phyloP scores from a whole-genome alignment of 1,140 invertebrate genomes.

The Melitaea cinxia region DNA sequence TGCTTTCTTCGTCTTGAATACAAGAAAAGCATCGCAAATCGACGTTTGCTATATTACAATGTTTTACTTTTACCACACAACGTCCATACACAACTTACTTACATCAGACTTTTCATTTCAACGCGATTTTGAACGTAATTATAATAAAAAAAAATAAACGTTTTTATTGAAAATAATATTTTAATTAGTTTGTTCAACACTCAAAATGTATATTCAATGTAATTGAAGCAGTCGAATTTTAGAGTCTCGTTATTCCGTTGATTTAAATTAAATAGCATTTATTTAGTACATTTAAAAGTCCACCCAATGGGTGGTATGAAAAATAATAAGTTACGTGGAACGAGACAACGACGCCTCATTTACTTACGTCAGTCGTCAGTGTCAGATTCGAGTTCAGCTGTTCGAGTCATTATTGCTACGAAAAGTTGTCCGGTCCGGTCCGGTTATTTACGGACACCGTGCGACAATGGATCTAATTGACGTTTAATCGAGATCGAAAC shows the following conservation, averaged over 20 bases:
- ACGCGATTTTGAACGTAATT: too few relatives aligned
- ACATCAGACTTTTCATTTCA: too few relatives aligned
- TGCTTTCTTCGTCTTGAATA: neutral
- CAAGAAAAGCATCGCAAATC: neutral
- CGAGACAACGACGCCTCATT: conserved; percentile 48
- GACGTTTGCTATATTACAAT: neutral
- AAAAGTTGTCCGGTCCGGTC: conserved; percentile 44
- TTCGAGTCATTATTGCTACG: conserved; percentile 48
- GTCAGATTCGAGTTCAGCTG: conserved; percentile 32
- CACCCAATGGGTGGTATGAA: conserved; percentile 14
- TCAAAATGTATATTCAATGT: too few relatives aligned
- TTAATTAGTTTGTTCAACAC: too few relatives aligned
- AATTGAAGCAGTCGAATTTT: too few relatives aligned
- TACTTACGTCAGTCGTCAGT: conserved; percentile 43
- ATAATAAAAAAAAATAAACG: too few relatives aligned
- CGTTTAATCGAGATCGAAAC: conserved; percentile 60
- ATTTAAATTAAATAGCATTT: too few relatives aligned
- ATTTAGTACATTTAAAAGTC: neutral
- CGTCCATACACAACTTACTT: too few relatives aligned
- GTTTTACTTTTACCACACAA: too few relatives aligned
- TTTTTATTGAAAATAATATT: too few relatives aligned
- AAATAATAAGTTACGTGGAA: conserved; percentile 34
- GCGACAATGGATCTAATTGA: conserved; percentile 73
- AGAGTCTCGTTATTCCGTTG: too few relatives aligned
- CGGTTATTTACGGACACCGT: conserved; percentile 54